Base-by-base conservation (phyloP, 2,797 vertebrate genomes). In the Enteromius treurensis region DNA sequence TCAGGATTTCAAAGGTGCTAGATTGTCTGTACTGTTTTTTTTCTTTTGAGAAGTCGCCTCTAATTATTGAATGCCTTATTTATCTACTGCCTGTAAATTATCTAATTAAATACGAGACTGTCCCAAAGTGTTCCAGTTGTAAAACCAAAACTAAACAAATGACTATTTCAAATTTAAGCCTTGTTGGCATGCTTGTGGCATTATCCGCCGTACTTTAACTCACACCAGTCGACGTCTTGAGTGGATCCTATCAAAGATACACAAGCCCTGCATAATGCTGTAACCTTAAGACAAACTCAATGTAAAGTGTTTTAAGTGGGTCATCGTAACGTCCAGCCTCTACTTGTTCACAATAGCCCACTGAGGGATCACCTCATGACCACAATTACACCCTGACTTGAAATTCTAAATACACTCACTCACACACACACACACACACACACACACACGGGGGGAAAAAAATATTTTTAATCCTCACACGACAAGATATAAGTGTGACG, bases 321-420 rank as follows among this genome's bases (percentile, higher is more conserved):
- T 78, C 68, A 60, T 23, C 13, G 17, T 81, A 67, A 60, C 40
- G 62, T 42, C 79, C 74, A 78, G 67, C 29, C 23, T 78, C 37
- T 19, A 14, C 34, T 62, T 19, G n/a, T 58, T 68, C n/a, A 64
- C 45, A 67, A 49, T 10, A 23, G 65, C 40, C 29, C 64, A 51
- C 80, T 62, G n/a, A 58, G 29, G 8, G 77, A 64, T 64, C 53
- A 84, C 32, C 23, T 69, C 55, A 78, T 87, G 58, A 55, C 60
- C 64, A 55, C 73, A 80, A 77, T 73, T 47, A 9, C 47, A 60
- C 55, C 64, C 19, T 42, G 11, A 60, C 34, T 64, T 26, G 26
- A 62, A 47, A 49, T 78, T 53, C 65, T 51, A 51, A 32, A 73
- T 23, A 81, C 55, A 62, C 42, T 11, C 0, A 51, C 15, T 1